phyloP scores from a whole-genome alignment of 2,113 vertebrate genomes.

The Scortum barcoo region DNA sequence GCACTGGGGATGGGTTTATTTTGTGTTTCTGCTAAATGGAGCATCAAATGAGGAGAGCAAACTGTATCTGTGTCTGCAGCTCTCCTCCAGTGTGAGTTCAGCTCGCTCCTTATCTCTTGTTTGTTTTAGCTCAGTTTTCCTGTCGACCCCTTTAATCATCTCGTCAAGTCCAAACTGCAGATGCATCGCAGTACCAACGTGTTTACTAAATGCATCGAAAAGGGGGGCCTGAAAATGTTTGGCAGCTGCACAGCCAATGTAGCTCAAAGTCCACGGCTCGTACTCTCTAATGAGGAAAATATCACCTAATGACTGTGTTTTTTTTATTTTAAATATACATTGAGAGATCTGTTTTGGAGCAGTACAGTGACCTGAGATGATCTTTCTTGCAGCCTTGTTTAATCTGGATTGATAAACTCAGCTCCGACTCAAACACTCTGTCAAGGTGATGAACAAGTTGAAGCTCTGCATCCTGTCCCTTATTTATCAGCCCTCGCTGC shows the following conservation, averaged over 20 bases:
- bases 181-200: not conserved
- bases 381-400: not conserved
- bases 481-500: not conserved
- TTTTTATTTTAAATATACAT: too few relatives aligned
- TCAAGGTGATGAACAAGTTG: too few relatives aligned
- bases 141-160: conserved; percentile 15
- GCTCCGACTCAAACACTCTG: not conserved
- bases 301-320: not conserved
- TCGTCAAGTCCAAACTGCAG: not conserved
- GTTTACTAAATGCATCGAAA: conserved; percentile 11
- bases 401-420: not conserved
- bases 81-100: conserved; percentile 11
- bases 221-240: conserved; percentile 18
- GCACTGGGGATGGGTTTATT: conserved; percentile 58
- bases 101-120: conserved; percentile 9
- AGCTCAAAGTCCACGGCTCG: conserved; percentile 20
- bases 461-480: too few relatives aligned
- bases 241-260: conserved; percentile 51
- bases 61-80: conserved; percentile 50
- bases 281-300: conserved; percentile 30
- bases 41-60: conserved; percentile 73
- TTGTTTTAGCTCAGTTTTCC: not conserved
- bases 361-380: not conserved
- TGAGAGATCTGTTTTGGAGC: not conserved
- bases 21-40: conserved; percentile 77